Evolutionary conservation across 2,113 vertebrate species (phyloP), one percentile per base, ranked within the genome.

Genomic region (Daphoenositta chrysoptera): DNA sequence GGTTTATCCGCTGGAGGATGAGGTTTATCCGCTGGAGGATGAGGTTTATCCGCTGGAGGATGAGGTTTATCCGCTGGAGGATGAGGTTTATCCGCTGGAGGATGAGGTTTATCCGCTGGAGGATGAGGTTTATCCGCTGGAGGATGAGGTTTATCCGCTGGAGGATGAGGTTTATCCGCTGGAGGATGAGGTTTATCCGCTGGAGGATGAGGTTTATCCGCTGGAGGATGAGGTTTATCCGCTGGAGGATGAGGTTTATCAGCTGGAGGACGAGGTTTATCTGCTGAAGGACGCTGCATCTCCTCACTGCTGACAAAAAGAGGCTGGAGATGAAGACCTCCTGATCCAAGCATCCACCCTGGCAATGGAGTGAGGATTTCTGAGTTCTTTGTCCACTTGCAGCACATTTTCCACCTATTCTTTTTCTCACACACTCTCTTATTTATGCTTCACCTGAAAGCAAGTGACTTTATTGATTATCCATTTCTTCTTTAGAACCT

Each of bases 51-150:
- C 13, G 10, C 11, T 10, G 63, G 14, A 33, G 63, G 21, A 44
- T 2, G 2, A 44, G 30, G 7, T 12, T 44, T 7, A 15, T 42
- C 39, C 44, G 20, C 10, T 11, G 50, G 23, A 35, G 40, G 9
- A 47, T 0, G 2, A 60, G 53, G 21, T 61, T n/a, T 26, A 23
- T 58, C 15, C 28, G 37, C 6, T 9, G 37, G 26, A 40, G 28
- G 39, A 51, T 2, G 3, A 47, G 20, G 42, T n/a, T n/a, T 5
- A 10, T 47, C 5, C 27, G 7, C 1, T 3, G 11, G 23, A 51
- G 18, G 11, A 48, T 0, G 1, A 63, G 44, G 21, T 28, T 11
- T 31, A 7, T 15, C 27, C 15, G 9, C 9, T 8, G 60, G 12
- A 40, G 60, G 18, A 40, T 4, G 2, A 40, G 27, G 6, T 39